These are phyloP conservation scores for Monarcha castaneiventris DNA, from an alignment of 2,113 vertebrate species.

Conservation along the genomic window DNA sequence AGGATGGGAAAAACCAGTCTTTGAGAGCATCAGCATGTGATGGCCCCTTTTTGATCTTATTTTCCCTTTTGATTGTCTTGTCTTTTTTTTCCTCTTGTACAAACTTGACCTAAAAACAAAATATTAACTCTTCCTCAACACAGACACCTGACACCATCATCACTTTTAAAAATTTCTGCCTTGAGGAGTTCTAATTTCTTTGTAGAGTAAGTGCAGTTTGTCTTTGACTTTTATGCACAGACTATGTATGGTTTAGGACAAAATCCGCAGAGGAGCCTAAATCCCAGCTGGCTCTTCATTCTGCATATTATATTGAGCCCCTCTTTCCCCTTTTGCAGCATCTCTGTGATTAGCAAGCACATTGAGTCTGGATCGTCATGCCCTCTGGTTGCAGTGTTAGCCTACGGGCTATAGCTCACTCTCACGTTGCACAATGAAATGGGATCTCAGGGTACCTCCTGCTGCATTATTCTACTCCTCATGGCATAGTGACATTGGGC, in stretches of 20 bases:
- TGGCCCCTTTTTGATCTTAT: background rate
- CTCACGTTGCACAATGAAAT: background rate
- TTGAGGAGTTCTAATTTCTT: background rate
- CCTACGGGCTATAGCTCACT: background rate
- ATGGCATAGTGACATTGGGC: background rate
- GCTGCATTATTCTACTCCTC: background rate
- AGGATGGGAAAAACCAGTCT: background rate
- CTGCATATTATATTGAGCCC: background rate
- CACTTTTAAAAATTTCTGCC: background rate
- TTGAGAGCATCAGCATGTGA: background rate
- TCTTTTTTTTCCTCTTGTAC: background rate
- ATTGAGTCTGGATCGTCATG: background rate
- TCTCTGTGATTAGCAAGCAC: background rate
- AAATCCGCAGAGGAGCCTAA: background rate
- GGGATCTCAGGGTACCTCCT: background rate
- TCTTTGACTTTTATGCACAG: background rate
- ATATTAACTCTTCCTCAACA: background rate
- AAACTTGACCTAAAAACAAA: background rate
- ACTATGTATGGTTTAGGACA: background rate
- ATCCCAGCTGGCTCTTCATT: background rate
- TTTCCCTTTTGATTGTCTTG: background rate
- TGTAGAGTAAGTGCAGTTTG: background rate
- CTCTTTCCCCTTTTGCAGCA: background rate
- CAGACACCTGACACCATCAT: background rate
- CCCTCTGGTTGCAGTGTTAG: background rate